phyloP scores from a whole-genome alignment of 2,797 vertebrate genomes.

The Sphaeramia orbicularis region DNA sequence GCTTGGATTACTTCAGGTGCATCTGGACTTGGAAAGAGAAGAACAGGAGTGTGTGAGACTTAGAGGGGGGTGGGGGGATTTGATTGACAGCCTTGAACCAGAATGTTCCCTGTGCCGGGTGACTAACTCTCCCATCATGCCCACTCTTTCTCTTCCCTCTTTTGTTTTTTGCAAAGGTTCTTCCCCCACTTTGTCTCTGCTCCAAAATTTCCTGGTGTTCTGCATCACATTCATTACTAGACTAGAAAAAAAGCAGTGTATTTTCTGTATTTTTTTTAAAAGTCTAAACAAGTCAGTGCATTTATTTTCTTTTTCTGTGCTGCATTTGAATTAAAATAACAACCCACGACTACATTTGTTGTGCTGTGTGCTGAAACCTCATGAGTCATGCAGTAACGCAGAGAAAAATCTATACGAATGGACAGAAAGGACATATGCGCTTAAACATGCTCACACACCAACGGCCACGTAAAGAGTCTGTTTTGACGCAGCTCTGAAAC shows the following conservation, averaged over 20 bases:
- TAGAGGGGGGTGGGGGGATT: slow-evolving; percentile 40
- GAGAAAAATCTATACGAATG: slow-evolving; percentile 28
- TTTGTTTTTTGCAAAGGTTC: slow-evolving; percentile 50
- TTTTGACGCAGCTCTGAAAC: slow-evolving; percentile 52
- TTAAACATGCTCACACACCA: slow-evolving; percentile 19
- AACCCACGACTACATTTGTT: slow-evolving; percentile 25
- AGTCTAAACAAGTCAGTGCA: slow-evolving; percentile 19
- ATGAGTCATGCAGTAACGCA: slow-evolving; percentile 41
- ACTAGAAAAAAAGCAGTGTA: background rate
- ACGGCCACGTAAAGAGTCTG: slow-evolving; percentile 16
- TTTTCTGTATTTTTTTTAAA: slow-evolving; percentile 3
- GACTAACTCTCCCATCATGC: slow-evolving; percentile 80
- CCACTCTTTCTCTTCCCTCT: slow-evolving; percentile 45
- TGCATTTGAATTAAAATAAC: slow-evolving; percentile 32
- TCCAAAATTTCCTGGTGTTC: slow-evolving; percentile 36
- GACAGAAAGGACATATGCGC: slow-evolving; percentile 41
- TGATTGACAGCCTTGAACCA: slow-evolving; percentile 85
- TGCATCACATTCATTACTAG: slow-evolving; percentile 17
- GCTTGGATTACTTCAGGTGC: slow-evolving; percentile 86
- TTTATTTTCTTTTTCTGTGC: slow-evolving; percentile 22
- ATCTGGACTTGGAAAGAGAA: slow-evolving; percentile 71
- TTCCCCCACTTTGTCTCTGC: slow-evolving; percentile 45
- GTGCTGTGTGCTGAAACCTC: slow-evolving; percentile 30
- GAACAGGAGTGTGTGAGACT: slow-evolving; percentile 48
- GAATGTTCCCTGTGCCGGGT: slow-evolving; percentile 77